These are phyloP conservation scores for Ptilonorhynchus violaceus DNA, from an alignment of 2,113 vertebrate genomes.

Conservation along the genomic window DNA sequence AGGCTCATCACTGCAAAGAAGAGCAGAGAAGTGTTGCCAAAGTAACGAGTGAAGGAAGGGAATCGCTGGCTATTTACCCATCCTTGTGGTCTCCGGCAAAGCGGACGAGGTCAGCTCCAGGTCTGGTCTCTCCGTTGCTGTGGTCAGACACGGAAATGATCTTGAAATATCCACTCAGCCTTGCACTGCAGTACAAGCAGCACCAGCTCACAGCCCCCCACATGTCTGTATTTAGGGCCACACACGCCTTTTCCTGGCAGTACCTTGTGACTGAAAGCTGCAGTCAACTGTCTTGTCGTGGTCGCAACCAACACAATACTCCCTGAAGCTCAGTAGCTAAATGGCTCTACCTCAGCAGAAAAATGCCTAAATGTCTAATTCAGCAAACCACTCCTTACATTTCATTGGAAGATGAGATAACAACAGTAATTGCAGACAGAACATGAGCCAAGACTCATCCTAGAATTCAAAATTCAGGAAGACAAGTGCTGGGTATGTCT, in stretches of 20 bases:
- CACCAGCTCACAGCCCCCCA: not conserved
- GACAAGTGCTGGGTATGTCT: no score
- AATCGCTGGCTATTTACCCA: not conserved
- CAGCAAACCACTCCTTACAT: not conserved
- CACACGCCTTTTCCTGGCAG: not conserved
- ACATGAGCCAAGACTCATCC: rapidly evolving
- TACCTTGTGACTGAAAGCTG: not conserved
- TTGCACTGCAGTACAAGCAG: not conserved
- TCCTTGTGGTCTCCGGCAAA: not conserved
- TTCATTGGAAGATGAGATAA: not conserved
- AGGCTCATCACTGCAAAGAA: not conserved
- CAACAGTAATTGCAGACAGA: not conserved
- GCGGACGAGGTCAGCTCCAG: not conserved
- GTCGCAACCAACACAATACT: not conserved
- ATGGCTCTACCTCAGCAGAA: not conserved
- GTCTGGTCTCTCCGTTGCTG: not conserved
- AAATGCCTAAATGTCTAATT: not conserved
- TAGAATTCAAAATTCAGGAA: not conserved
- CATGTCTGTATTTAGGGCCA: not conserved
- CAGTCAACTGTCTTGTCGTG: rapidly evolving
- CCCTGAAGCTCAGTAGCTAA: not conserved
- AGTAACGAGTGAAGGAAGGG: not conserved
- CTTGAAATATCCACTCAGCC: not conserved
- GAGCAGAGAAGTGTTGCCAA: not conserved
- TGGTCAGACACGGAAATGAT: not conserved